A percentile compares a stretch with the other conserved stretches of the same genome.
Conservation (phyloP, 2,113 vertebrate species). For the Microcebus jonahi region DNA sequence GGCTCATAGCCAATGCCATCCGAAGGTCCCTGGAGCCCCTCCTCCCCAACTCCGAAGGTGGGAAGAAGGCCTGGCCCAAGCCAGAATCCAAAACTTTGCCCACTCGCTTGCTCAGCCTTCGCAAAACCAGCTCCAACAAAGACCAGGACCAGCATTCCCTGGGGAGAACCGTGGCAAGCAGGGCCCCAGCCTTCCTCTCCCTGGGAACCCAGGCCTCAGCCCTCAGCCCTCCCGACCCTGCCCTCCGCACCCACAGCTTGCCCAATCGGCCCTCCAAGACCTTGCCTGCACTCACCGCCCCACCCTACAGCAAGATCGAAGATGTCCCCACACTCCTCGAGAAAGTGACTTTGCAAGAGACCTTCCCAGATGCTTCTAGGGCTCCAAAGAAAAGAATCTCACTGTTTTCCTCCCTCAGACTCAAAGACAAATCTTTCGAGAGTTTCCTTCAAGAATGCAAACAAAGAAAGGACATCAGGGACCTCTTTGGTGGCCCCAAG, state of each 20-base stretch:
- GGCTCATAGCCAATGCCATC: constrained; percentile 82
- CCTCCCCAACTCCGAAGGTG: constrained; percentile 61
- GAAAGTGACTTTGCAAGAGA: constrained; percentile 85
- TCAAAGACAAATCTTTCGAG: constrained; percentile 67
- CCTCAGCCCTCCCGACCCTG: not conserved
- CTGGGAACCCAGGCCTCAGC: not conserved
- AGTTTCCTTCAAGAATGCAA: constrained; percentile 43
- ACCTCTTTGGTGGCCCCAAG: constrained; percentile 62
- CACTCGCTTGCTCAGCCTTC: constrained; percentile 62
- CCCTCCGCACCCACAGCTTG: constrained; percentile 56
- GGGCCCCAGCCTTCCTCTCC: constrained; percentile 52
- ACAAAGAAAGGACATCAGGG: constrained; percentile 69
- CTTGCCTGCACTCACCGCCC: not conserved
- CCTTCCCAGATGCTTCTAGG: constrained; percentile 9
- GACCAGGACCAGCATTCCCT: constrained; percentile 23
- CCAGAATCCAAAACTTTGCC: constrained; percentile 61
- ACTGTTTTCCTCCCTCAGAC: constrained; percentile 76
- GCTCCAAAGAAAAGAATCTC: constrained; percentile 50
- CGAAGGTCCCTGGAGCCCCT: constrained; percentile 81
- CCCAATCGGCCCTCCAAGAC: constrained; percentile 46
- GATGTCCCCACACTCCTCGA: constrained; percentile 86
- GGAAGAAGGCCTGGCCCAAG: constrained; percentile 77
- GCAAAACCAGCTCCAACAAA: constrained; percentile 62
- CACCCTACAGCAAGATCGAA: constrained; percentile 72
- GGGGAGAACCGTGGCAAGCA: not conserved